phyloP scores from a whole-genome alignment of 2,888 invertebrate genomes.

The Gnatocerus cornutus region DNA sequence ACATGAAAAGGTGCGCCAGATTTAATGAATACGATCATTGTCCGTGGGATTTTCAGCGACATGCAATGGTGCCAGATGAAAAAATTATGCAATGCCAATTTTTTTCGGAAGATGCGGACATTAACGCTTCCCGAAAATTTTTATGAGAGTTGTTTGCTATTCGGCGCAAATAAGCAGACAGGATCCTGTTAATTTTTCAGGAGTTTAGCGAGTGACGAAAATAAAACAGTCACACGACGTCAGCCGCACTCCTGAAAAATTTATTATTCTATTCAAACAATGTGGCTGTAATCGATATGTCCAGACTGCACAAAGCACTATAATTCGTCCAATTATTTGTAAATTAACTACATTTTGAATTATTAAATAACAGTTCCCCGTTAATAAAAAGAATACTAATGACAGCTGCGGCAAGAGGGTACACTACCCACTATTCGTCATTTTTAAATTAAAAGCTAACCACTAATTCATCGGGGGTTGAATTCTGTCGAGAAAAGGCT shows the following conservation, averaged over 20 bases:
- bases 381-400: constrained; percentile 16
- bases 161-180: constrained; percentile 22
- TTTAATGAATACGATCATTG: constrained; percentile 16
- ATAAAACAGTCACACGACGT: constrained; percentile 36
- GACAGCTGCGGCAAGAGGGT: constrained; percentile 43
- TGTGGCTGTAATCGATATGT: constrained; percentile 33
- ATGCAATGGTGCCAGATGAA: too few species aligned
- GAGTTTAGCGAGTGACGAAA: constrained; percentile 34
- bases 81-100: too few species aligned
- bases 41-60: neutral
- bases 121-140: constrained; percentile 14
- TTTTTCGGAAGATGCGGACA: neutral
- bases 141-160: constrained; percentile 6
- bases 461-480: constrained; percentile 48
- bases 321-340: constrained; percentile 24
- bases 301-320: constrained; percentile 16
- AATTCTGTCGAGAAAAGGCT: constrained; percentile 47
- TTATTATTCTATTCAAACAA: constrained; percentile 42
- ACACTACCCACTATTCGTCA: constrained; percentile 47
- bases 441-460: constrained; percentile 49
- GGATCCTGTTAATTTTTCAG: constrained; percentile 33
- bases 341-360: constrained; percentile 26
- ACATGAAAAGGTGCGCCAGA: constrained; percentile 28
- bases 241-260: constrained; percentile 32
- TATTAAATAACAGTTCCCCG: constrained; percentile 14